Evolutionary conservation across 2,113 vertebrate genomes (phyloP).

Genomic region (Callionymus lyra): DNA sequence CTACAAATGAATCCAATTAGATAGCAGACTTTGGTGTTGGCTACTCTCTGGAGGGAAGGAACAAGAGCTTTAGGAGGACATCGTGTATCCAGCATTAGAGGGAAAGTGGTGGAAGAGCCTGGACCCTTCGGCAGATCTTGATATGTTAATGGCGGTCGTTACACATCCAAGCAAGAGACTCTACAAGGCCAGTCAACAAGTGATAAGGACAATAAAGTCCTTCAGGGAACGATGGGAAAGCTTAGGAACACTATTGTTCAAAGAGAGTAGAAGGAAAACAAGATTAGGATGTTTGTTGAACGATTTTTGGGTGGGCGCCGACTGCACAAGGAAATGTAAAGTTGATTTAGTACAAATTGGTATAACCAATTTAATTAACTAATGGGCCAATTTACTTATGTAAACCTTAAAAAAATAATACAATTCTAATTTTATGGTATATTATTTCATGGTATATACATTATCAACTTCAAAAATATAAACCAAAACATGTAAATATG

Average conservation of each 20-base stretch:
- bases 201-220: constrained; percentile 37
- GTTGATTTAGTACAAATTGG: too few species aligned
- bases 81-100: constrained; percentile 47
- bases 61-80: constrained; percentile 34
- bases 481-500: too few species aligned
- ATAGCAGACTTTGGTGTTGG: constrained; percentile 43
- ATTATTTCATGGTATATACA: too few species aligned
- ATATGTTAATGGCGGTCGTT: constrained; percentile 63
- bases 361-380: too few species aligned
- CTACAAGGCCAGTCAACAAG: constrained; percentile 29
- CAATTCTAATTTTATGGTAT: too few species aligned
- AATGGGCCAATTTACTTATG: too few species aligned
- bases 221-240: constrained; percentile 60
- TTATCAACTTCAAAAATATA: too few species aligned
- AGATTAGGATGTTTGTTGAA: constrained; percentile 13
- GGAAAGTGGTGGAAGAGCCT: constrained; percentile 32
- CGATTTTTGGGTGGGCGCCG: constrained; percentile 6
- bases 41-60: constrained; percentile 29
- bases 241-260: constrained; percentile 11
- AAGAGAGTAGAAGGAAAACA: too few species aligned
- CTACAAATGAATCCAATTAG: constrained; percentile 63
- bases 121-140: constrained; percentile 49
- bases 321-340: too few species aligned
- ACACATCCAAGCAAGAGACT: constrained; percentile 40
- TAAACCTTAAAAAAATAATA: too few species aligned